These are phyloP conservation scores for Saccostrea cuccullata DNA, from an alignment of 1,140 invertebrate genomes.

Conservation along the genomic window DNA sequence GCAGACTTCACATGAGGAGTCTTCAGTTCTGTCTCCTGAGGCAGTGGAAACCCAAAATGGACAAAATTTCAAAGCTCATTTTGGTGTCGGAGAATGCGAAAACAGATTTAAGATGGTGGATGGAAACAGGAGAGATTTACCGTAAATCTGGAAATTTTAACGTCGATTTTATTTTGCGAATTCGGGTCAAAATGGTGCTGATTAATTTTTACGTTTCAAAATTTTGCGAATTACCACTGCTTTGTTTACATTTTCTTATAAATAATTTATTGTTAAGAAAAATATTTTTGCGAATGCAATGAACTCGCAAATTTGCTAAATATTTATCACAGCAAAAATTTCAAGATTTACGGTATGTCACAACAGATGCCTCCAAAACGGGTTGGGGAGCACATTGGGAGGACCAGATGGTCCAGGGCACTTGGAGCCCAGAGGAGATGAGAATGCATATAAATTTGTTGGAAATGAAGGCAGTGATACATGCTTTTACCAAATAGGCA, in stretches of 20 bases:
- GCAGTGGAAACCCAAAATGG: constrained; percentile 24
- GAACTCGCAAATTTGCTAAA: no score
- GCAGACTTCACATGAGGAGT: constrained; percentile 41
- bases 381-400: constrained; percentile 41
- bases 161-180: no score
- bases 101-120: constrained; percentile 49
- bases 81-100: neutral
- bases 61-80: constrained; percentile 5
- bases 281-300: no score
- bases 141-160: no score
- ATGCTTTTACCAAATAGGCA: constrained; percentile 36
- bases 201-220: no score
- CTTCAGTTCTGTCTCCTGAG: constrained; percentile 45
- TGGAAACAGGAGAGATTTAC: neutral
- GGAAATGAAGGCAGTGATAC: constrained; percentile 50
- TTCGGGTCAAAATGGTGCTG: no score
- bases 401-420: constrained; percentile 32
- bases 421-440: constrained; percentile 1
- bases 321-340: no score
- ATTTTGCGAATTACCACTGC: no score
- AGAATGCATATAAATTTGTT: constrained; percentile 49
- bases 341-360: constrained; percentile 1
- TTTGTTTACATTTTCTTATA: no score
- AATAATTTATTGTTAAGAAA: no score
- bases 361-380: constrained; percentile 44